A percentile compares a stretch with the other conserved stretches of the same genome.
Evolutionary conservation across 2,113 vertebrate species (phyloP).

Genomic region (Oncorhynchus gorbuscha): DNA sequence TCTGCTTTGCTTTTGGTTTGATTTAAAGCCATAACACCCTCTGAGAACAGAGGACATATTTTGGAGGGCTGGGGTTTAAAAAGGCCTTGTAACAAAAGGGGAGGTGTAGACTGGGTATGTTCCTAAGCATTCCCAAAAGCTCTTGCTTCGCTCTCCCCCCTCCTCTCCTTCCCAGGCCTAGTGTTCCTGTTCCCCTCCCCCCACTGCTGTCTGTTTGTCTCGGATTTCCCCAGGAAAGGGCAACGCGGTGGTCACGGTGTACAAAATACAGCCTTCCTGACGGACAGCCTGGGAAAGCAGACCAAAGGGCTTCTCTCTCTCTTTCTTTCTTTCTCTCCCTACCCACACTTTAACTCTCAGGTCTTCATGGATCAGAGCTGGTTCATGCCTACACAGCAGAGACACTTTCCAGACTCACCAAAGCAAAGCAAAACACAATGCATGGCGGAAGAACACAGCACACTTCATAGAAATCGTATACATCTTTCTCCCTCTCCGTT

Average conservation of each 20-base stretch:
- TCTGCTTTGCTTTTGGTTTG: conserved; percentile 63
- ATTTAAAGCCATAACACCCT: conserved; percentile 56
- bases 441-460: too few relatives aligned
- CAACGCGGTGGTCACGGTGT: conserved; percentile 72
- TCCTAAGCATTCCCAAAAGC: conserved; percentile 44
- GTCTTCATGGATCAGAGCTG: background rate
- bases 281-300: conserved; percentile 70
- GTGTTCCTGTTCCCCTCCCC: conserved; percentile 57
- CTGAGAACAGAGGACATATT: conserved; percentile 29
- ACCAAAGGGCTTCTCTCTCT: conserved; percentile 54
- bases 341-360: conserved; percentile 8
- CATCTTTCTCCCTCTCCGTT: conserved; percentile 5
- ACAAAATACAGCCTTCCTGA: conserved; percentile 78
- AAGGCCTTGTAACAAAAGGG: conserved; percentile 43
- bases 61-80: conserved; percentile 30
- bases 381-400: background rate
- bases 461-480: background rate
- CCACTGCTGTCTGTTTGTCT: conserved; percentile 71
- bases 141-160: conserved; percentile 42
- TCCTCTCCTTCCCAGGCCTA: conserved; percentile 60
- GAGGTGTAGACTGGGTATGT: conserved; percentile 39
- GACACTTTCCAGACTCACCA: too few relatives aligned
- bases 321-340: conserved; percentile 18
- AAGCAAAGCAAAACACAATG: too few relatives aligned
- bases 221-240: conserved; percentile 80